Conservation (phyloP, 1,140 invertebrate species). For the Tenebrio molitor region DNA sequence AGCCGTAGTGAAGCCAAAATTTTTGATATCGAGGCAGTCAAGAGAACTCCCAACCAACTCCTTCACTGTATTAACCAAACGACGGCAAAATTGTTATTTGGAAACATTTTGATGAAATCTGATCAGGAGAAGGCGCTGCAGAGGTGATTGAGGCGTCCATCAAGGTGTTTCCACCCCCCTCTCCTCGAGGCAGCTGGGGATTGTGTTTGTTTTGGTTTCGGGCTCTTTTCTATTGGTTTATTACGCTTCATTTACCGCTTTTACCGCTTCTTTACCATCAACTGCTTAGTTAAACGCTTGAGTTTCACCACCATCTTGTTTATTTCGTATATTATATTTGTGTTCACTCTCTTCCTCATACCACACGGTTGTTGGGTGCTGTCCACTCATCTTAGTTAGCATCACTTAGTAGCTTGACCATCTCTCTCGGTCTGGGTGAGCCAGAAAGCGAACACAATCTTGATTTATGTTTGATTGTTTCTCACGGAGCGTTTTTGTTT, state of each 20-base stretch:
- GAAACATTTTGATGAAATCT: slow-evolving; percentile 69
- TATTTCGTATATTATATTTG: slow-evolving; percentile 55
- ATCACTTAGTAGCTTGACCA: not conserved
- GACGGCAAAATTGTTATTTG: slow-evolving; percentile 53
- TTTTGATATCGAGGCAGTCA: slow-evolving; percentile 5
- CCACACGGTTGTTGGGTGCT: slow-evolving; percentile 28
- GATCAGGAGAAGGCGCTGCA: slow-evolving; percentile 49
- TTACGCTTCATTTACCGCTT: slow-evolving; percentile 59
- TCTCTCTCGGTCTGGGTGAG: slow-evolving; percentile 56
- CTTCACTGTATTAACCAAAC: too few relatives aligned
- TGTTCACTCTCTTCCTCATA: slow-evolving; percentile 58
- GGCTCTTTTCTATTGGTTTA: slow-evolving; percentile 54
- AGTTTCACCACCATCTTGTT: slow-evolving; percentile 54
- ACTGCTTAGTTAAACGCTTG: slow-evolving; percentile 44
- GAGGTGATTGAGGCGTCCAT: slow-evolving; percentile 66
- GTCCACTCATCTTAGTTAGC: slow-evolving; percentile 49
- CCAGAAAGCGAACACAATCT: slow-evolving; percentile 63
- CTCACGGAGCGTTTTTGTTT: slow-evolving; percentile 68
- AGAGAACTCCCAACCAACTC: slow-evolving; percentile 4
- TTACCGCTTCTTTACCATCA: slow-evolving; percentile 55
- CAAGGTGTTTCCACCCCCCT: slow-evolving; percentile 69
- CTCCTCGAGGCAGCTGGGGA: slow-evolving; percentile 61
- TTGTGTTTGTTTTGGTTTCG: slow-evolving; percentile 63
- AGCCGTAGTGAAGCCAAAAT: slow-evolving; percentile 44
- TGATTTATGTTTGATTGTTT: slow-evolving; percentile 58